Conservation (phyloP, 2,888 invertebrate species). For the Chymomyza fuscimana region DNA sequence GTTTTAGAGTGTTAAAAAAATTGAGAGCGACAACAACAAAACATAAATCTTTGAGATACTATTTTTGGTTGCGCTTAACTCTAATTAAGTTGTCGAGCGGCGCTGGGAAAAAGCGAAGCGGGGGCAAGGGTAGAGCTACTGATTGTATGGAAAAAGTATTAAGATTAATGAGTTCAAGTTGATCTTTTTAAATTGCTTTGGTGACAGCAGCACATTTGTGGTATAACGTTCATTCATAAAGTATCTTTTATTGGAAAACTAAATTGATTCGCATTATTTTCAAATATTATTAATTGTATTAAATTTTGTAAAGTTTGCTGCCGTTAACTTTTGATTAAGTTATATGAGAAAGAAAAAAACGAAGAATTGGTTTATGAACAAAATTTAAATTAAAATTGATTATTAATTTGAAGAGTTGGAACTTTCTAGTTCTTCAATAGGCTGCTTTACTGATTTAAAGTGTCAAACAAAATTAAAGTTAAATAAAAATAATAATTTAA, state of each 20-base stretch:
- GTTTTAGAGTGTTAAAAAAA: constrained; percentile 59
- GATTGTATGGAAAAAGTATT: neutral
- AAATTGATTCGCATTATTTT: neutral
- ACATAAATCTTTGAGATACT: constrained; percentile 40
- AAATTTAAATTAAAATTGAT: neutral
- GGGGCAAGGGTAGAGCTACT: neutral
- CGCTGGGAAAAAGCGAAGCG: neutral
- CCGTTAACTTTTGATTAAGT: neutral
- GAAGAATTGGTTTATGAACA: too few relatives aligned
- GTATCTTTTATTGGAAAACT: neutral
- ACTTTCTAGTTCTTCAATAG: too few relatives aligned
- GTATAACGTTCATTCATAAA: neutral
- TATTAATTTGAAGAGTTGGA: neutral
- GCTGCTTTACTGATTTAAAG: too few relatives aligned
- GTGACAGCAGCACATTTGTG: neutral
- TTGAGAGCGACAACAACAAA: constrained; percentile 39
- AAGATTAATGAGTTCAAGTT: neutral
- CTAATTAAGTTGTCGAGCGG: neutral
- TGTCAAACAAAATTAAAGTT: too few relatives aligned
- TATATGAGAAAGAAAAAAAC: neutral
- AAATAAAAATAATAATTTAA: too few relatives aligned
- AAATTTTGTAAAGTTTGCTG: neutral
- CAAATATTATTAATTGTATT: neutral
- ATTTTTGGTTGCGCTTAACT: neutral
- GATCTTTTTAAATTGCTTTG: neutral